phyloP scores from a whole-genome alignment of 1,140 invertebrate species.

The Druon quercuslanigerum region DNA sequence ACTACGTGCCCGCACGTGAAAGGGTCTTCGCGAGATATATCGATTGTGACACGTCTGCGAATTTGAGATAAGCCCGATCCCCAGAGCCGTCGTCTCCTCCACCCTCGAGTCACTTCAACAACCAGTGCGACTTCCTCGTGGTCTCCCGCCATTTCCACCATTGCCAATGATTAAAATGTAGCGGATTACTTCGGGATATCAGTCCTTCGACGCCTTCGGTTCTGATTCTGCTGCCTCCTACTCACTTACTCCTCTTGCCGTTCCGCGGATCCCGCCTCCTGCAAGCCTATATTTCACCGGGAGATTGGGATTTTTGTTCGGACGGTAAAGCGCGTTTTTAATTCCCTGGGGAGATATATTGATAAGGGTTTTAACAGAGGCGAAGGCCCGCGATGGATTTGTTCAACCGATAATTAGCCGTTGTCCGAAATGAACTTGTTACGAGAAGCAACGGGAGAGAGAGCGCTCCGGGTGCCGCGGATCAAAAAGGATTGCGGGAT shows the following conservation, averaged over 20 bases:
- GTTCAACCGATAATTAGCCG: conserved; percentile 7
- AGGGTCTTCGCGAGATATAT: conserved; percentile 66
- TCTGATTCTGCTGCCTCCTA: not conserved
- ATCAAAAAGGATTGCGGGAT: too few species aligned
- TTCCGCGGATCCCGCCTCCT: not conserved
- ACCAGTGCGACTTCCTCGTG: conserved; percentile 6
- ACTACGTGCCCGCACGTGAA: conserved; percentile 24
- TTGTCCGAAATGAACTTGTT: not conserved
- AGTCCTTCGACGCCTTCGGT: not conserved
- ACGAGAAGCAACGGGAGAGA: too few species aligned
- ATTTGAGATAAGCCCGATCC: conserved; percentile 70
- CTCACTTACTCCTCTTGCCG: not conserved
- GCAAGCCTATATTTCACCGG: not conserved
- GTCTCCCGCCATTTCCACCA: not conserved
- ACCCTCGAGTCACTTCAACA: conserved; percentile 13
- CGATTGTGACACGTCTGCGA: conserved; percentile 74
- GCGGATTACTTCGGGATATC: conserved; percentile 14
- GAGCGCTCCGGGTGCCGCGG: too few species aligned
- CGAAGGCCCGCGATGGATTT: not conserved
- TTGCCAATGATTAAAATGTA: conserved; percentile 5
- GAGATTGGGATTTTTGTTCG: not conserved
- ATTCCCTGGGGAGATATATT: not conserved
- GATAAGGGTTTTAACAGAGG: not conserved
- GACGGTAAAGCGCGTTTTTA: not conserved
- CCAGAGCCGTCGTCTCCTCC: conserved; percentile 37